phyloP scores from a whole-genome alignment of 2,797 vertebrate genomes.

The Karalla daura region DNA sequence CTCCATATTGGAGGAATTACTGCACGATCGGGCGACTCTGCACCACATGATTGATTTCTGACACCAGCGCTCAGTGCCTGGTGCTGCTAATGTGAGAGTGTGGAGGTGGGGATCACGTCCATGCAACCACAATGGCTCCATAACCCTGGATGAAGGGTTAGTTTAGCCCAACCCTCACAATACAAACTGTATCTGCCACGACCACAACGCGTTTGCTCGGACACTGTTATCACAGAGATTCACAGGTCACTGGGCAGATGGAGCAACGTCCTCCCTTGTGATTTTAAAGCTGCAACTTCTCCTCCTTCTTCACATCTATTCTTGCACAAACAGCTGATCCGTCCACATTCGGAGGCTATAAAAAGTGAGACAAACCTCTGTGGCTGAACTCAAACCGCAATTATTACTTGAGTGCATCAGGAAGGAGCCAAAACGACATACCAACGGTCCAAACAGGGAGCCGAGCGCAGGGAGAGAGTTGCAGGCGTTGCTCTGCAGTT shows the following conservation, averaged over 20 bases:
- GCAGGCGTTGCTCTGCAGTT: neutral
- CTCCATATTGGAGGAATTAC: neutral
- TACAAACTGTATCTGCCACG: neutral
- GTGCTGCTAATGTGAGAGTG: neutral
- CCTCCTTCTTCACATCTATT: neutral
- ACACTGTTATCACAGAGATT: neutral
- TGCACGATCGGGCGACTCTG: neutral
- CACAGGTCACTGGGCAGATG: neutral
- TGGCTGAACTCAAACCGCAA: slow-evolving; percentile 2
- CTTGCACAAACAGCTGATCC: slow-evolving; percentile 20
- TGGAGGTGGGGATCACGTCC: neutral
- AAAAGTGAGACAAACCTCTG: neutral
- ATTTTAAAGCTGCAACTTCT: neutral
- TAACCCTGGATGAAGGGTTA: neutral
- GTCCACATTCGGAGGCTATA: neutral
- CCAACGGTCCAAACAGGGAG: neutral
- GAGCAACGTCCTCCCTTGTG: neutral
- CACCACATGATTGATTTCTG: neutral
- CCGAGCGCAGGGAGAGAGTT: slow-evolving; percentile 7
- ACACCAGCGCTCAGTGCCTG: neutral
- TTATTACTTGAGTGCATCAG: slow-evolving; percentile 4
- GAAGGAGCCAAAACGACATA: slow-evolving; percentile 10
- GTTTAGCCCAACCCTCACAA: neutral
- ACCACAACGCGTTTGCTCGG: too few species aligned
- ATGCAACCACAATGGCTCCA: neutral